phyloP scores from a whole-genome alignment of 2,888 invertebrate species.

The Synergus umbraculus region DNA sequence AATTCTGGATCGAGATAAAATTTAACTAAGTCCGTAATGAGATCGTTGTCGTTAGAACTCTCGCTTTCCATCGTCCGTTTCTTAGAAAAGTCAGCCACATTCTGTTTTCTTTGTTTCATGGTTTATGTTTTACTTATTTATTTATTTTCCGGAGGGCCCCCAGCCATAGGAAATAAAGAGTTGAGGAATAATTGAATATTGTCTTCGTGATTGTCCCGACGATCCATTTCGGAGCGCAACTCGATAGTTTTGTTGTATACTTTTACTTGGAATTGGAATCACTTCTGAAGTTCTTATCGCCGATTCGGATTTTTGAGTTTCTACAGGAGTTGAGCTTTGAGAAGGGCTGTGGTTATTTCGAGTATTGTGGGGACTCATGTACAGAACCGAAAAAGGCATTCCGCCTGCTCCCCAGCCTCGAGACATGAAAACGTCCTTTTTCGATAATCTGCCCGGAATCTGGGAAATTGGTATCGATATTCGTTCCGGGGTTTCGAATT shows the following conservation, averaged over 20 bases:
- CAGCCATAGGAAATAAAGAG: constrained; percentile 79
- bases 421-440: constrained; percentile 77
- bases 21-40: constrained; percentile 1
- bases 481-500: not conserved
- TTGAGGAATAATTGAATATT: constrained; percentile 78
- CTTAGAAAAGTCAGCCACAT: not conserved
- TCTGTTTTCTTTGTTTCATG: constrained; percentile 24
- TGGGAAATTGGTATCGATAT: not conserved
- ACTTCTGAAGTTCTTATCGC: constrained; percentile 25
- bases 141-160: constrained; percentile 78
- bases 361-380: constrained; percentile 69
- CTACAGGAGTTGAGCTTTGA: not conserved
- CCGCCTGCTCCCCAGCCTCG: constrained; percentile 80
- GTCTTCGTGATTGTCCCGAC: constrained; percentile 64
- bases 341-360: constrained; percentile 57
- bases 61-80: not conserved
- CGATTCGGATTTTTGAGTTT: constrained; percentile 42
- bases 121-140: constrained; percentile 22
- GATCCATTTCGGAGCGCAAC: constrained; percentile 62
- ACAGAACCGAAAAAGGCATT: constrained; percentile 79
- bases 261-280: constrained; percentile 43
- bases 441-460: constrained; percentile 57
- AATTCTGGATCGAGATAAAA: constrained; percentile 2
- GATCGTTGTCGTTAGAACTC: constrained; percentile 15
- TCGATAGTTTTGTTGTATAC: constrained; percentile 58